Percentiles rank a stretch among this genome's conserved stretches.
These are phyloP conservation scores for Fistularia tabacaria DNA, from an alignment of 2,797 vertebrate genomes.

Conservation along the genomic window DNA sequence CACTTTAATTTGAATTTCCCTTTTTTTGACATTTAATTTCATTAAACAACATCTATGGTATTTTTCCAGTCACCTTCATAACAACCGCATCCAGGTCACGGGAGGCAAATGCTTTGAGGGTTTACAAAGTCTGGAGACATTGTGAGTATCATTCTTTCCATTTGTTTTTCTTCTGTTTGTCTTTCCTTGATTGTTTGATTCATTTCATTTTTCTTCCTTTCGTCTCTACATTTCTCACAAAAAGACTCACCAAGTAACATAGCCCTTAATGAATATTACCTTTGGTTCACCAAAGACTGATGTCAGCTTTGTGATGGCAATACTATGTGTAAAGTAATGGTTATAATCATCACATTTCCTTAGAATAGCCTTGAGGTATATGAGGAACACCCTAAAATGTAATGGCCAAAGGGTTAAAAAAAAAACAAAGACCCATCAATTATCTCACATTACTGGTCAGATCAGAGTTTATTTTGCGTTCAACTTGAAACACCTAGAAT, in stretches of 20 bases:
- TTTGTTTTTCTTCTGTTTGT: too few species aligned
- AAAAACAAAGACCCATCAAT: conserved; percentile 9
- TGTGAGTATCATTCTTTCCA: conserved; percentile 80
- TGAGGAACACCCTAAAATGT: conserved; percentile 14
- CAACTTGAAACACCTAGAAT: conserved; percentile 34
- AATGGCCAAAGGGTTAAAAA: conserved; percentile 22
- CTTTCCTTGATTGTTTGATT: not conserved
- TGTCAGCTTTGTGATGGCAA: conserved; percentile 33
- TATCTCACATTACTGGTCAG: conserved; percentile 6
- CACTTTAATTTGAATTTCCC: too few species aligned
- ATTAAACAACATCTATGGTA: conserved; percentile 38
- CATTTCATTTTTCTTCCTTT: not conserved
- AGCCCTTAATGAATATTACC: conserved; percentile 40
- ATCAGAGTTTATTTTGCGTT: conserved; percentile 3
- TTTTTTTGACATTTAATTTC: conserved; percentile 10
- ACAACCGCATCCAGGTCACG: conserved; percentile 90
- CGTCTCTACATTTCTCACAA: not conserved
- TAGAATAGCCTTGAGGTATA: conserved; percentile 27
- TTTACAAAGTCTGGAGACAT: conserved; percentile 90
- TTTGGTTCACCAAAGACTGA: conserved; percentile 45
- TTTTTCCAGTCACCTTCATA: conserved; percentile 88
- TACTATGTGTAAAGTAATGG: conserved; percentile 27
- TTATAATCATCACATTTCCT: conserved; percentile 44
- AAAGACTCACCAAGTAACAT: conserved; percentile 1
- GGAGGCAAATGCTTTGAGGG: conserved; percentile 89